phyloP scores from a whole-genome alignment of 37 sponge, comb jelly and placozoan species.

The Cliona cf. orientalis region DNA sequence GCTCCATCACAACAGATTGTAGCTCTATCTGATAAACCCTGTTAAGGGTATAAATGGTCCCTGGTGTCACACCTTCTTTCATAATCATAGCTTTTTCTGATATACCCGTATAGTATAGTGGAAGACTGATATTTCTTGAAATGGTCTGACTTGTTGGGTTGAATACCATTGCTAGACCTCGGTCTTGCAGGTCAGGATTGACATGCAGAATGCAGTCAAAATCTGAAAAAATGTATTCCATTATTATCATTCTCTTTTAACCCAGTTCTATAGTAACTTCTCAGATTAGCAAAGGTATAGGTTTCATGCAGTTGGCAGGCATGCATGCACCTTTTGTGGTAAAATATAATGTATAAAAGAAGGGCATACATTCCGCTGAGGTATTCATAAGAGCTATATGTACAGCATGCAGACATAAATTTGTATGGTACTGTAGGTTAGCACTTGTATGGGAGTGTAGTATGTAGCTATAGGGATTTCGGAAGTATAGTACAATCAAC shows the following conservation, averaged over 20 bases:
- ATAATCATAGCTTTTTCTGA: conserved; percentile 25
- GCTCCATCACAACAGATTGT: no score
- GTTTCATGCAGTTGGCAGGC: no score
- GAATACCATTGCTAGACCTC: conserved; percentile 65
- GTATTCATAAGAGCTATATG: no score
- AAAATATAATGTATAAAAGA: no score
- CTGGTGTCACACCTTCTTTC: conserved; percentile 22
- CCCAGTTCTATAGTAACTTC: neutral
- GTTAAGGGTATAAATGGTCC: conserved; percentile 10
- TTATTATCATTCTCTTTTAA: neutral
- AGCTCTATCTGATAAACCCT: no score
- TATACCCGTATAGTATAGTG: conserved; percentile 75
- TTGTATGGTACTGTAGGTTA: neutral
- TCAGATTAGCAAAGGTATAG: neutral
- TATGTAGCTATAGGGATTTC: no score
- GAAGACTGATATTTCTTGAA: conserved; percentile 34
- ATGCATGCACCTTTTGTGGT: no score
- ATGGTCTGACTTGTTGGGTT: conserved; percentile 43
- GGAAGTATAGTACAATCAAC: no score
- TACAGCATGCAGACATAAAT: neutral
- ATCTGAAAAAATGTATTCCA: conserved; percentile 10
- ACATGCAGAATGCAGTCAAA: conserved; percentile 65
- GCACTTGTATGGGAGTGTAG: no score
- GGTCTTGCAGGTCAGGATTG: conserved; percentile 48
- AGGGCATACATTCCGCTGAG: no score